Base-by-base conservation (phyloP, 1,140 invertebrate genomes). In the Drepana arcuata region DNA sequence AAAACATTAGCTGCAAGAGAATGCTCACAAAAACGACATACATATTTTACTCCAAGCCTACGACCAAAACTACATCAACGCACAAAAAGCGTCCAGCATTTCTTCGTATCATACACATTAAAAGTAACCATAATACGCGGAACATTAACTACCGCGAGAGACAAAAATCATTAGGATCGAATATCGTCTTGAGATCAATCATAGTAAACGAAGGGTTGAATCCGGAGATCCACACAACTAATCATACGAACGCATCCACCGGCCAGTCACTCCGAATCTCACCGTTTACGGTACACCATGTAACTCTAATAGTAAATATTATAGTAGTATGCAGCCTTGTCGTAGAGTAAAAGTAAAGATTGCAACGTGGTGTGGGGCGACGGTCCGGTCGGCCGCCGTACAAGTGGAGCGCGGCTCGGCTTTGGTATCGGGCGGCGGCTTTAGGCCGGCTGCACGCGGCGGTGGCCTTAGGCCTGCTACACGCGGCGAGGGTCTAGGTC, bases 141-240 rank as follows among this genome's bases (percentile, higher is more conserved):
- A 26, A 26, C 24, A 26, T 26, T 26, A 26, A 26, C 45, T 50
- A 61, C 70, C 70, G 68, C 68, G 42, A 62, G 60, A 67, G 54
- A 71, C 51, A 61, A 67, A 52, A 43, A 60, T 68, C 46, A 69
- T 71, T 72, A 75, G 73, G 73, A 77, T 68, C 72, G 70, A 78
- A 73, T 73, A 77, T 74, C 68, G 64, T 74, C 64, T 70, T 81
- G 73, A 81, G 73, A 81, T 78, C 77, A 81, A 62, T 73, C 57
- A 71, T 68, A 75, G 70, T 73, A 58, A 71, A 75, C 69, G 49
- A 61, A 60, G 50, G 53, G 55, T 34, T 34, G 64, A 47, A 62
- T 63, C 60, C 50, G 35, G 9, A 39, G 52, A 62, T 51, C 59
- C 58, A 53, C 57, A n/a, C n/a, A 46, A 54, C 48, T 52, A 43